A percentile compares a stretch with the other conserved stretches of the same genome.
These are phyloP conservation scores for Xyliphius kryptos DNA, from an alignment of 2,113 vertebrate genomes.

Conservation along the genomic window DNA sequence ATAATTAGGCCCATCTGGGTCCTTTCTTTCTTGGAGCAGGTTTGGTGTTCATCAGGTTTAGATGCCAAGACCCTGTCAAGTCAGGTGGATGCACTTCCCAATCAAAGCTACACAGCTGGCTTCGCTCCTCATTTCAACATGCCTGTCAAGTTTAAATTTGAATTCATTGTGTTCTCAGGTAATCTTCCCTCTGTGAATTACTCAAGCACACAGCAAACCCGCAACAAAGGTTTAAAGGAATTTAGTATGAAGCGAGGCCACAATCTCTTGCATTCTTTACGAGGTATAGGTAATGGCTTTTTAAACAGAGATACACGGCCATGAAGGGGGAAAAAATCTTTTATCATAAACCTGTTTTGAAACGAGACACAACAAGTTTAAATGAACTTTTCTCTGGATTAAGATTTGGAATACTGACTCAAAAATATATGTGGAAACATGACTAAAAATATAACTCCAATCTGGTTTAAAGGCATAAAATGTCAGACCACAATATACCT, in stretches of 20 bases:
- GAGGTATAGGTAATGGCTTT: constrained; percentile 7
- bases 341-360: not conserved
- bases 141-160: constrained; percentile 40
- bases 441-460: no score
- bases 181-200: constrained; percentile 32
- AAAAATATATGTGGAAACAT: no score
- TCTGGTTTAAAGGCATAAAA: no score
- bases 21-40: not conserved
- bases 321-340: not conserved
- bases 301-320: constrained; percentile 5
- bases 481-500: no score
- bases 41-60: constrained; percentile 28
- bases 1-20: constrained; percentile 9
- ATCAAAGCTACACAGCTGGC: constrained; percentile 38
- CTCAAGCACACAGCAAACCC: constrained; percentile 22
- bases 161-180: constrained; percentile 37
- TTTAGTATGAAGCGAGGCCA: constrained; percentile 23
- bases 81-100: constrained; percentile 27
- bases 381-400: not conserved
- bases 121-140: constrained; percentile 32
- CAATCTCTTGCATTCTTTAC: constrained; percentile 26
- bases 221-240: constrained; percentile 30
- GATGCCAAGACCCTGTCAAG: constrained; percentile 34
- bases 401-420: not conserved
- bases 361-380: not conserved